Conservation (phyloP, 1,140 invertebrate genomes). For the Globodera rostochiensis region DNA sequence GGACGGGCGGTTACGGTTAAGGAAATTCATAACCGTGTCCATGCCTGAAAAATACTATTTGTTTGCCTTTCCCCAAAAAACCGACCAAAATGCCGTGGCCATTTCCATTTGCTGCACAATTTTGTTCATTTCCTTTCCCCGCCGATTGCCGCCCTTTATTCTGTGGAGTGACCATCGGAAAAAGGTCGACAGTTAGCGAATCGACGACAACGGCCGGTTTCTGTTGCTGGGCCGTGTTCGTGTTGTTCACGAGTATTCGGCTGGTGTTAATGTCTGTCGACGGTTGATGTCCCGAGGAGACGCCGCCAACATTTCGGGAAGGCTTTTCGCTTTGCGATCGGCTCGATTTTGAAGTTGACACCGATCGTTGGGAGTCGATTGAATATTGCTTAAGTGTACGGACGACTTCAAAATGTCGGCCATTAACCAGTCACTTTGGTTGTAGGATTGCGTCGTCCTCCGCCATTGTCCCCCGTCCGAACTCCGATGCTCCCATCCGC, state of each 20-base stretch:
- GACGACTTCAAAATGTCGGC: too few species aligned
- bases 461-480: neutral
- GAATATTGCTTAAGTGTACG: neutral
- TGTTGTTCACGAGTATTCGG: neutral
- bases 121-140: neutral
- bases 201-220: neutral
- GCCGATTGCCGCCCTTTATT: neutral
- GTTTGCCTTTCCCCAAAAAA: too few species aligned
- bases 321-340: neutral
- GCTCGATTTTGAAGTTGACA: neutral
- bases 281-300: neutral
- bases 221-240: neutral
- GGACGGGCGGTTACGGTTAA: too few species aligned
- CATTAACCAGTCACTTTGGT: neutral
- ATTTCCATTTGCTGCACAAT: neutral
- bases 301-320: neutral
- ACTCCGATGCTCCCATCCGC: neutral
- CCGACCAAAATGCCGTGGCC: too few species aligned
- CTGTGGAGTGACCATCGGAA: slow-evolving; percentile 32
- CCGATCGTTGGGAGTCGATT: neutral
- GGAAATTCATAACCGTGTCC: too few species aligned
- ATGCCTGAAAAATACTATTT: too few species aligned
- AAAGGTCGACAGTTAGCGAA: slow-evolving; percentile 34
- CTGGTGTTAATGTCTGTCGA: neutral
- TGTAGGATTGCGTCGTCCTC: neutral